Evolutionary conservation across 2,113 vertebrate species (phyloP).

Genomic region (Melanotaenia duboulayi): DNA sequence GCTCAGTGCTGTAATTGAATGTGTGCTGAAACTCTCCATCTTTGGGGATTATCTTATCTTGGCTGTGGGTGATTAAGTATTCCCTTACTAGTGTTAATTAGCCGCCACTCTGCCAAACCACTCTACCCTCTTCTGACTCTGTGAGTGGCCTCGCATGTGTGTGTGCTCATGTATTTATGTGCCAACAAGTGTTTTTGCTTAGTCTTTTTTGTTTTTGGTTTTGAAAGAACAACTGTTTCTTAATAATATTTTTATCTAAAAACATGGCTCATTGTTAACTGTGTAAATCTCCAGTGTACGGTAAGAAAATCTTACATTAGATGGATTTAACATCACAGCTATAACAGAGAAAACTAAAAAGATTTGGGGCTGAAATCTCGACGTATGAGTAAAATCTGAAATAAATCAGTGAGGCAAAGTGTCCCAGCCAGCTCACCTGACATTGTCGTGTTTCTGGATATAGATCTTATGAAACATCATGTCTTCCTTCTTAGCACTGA

Average conservation of each 20-base stretch:
- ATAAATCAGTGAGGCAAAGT: background rate
- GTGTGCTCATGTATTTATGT: background rate
- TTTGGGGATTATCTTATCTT: constrained; percentile 81
- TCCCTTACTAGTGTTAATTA: constrained; percentile 82
- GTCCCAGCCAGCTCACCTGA: constrained; percentile 85
- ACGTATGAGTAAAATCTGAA: background rate
- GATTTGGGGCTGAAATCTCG: background rate
- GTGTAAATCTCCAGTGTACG: background rate
- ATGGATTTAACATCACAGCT: background rate
- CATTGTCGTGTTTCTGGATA: constrained; percentile 98
- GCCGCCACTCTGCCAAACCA: constrained; percentile 73
- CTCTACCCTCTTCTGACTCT: constrained; percentile 58
- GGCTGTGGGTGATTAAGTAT: constrained; percentile 82
- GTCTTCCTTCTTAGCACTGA: constrained; percentile 97
- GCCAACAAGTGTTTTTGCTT: constrained; percentile 1
- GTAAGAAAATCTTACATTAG: background rate
- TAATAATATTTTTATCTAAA: background rate
- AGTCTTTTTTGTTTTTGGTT: background rate
- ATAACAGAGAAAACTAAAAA: background rate
- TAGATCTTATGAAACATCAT: constrained; percentile 99
- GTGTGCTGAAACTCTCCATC: constrained; percentile 73
- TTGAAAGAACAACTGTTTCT: background rate
- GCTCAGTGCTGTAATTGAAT: constrained; percentile 80
- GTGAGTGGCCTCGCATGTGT: background rate
- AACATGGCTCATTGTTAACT: background rate